Conservation (phyloP, 2,113 vertebrate species). For the Xiphophorus hellerii region DNA sequence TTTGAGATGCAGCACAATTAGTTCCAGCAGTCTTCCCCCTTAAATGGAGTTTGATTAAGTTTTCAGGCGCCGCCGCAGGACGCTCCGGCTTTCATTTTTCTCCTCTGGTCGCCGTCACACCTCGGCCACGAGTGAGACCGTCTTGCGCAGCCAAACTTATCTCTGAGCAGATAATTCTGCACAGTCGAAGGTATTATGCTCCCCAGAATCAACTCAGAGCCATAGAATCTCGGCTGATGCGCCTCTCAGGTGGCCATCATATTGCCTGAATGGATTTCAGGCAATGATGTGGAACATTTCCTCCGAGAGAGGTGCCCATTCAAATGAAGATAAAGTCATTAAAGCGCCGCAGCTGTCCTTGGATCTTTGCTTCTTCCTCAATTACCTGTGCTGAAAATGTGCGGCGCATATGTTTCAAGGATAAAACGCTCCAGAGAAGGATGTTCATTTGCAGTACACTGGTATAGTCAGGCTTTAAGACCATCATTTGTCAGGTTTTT, state of each 20-base stretch:
- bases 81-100: slow-evolving; percentile 41
- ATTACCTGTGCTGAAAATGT: slow-evolving; percentile 47
- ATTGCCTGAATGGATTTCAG: slow-evolving; percentile 63
- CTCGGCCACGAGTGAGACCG: slow-evolving; percentile 32
- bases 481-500: slow-evolving; percentile 25
- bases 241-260: slow-evolving; percentile 63
- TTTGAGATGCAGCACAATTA: slow-evolving; percentile 57
- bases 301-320: slow-evolving; percentile 57
- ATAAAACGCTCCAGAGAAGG: slow-evolving; percentile 54
- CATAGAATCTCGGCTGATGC: slow-evolving; percentile 42
- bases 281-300: slow-evolving; percentile 58
- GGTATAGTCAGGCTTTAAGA: slow-evolving; percentile 8
- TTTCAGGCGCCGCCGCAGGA: slow-evolving; percentile 44
- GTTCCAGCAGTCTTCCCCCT: slow-evolving; percentile 48
- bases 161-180: slow-evolving; percentile 52
- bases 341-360: slow-evolving; percentile 64
- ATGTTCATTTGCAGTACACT: slow-evolving; percentile 40
- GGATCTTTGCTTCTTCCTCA: slow-evolving; percentile 50
- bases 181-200: slow-evolving; percentile 54
- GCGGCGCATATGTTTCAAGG: slow-evolving; percentile 52
- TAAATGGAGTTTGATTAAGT: slow-evolving; percentile 55
- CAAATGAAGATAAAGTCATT: slow-evolving; percentile 65
- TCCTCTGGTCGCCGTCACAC: slow-evolving; percentile 56
- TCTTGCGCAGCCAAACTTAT: slow-evolving; percentile 53
- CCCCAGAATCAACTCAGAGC: slow-evolving; percentile 42